These are phyloP conservation scores for Cephus nigrinus DNA, from an alignment of 2,888 invertebrate species.

Conservation along the genomic window DNA sequence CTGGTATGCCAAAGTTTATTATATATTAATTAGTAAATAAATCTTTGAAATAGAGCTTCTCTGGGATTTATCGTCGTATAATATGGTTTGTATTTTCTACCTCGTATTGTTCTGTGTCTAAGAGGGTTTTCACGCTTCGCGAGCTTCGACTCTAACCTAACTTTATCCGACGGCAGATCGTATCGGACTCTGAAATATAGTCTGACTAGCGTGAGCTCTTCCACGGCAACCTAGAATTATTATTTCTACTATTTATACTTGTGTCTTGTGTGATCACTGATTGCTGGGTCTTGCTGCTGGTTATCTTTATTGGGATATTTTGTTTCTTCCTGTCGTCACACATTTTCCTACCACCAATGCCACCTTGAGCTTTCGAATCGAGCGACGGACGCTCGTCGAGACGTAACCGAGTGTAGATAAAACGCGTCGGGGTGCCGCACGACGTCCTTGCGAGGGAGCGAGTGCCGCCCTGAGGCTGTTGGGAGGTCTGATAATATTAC, in stretches of 20 bases:
- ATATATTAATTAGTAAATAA: not conserved
- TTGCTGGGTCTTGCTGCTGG: not conserved
- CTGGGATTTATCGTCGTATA: not conserved
- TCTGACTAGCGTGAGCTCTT: not conserved
- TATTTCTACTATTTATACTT: not conserved
- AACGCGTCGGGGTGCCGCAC: not conserved
- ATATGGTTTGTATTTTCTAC: not conserved
- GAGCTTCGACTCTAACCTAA: not conserved
- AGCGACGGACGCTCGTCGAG: not conserved
- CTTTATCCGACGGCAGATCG: not conserved
- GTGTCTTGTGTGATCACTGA: not conserved
- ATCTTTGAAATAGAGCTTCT: not conserved
- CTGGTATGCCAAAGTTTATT: slow-evolving; percentile 46
- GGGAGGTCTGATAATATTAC: not conserved
- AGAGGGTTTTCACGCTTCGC: not conserved
- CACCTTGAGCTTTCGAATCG: not conserved
- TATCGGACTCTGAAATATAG: not conserved
- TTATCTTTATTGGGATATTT: not conserved
- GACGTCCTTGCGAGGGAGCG: not conserved
- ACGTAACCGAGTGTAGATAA: not conserved
- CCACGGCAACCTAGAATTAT: not conserved
- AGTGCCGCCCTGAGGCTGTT: not conserved
- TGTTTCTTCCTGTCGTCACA: not conserved
- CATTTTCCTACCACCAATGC: not conserved
- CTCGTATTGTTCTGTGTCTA: not conserved